phyloP scores from a whole-genome alignment of 2,113 vertebrate species.

The Indicator maculatus region DNA sequence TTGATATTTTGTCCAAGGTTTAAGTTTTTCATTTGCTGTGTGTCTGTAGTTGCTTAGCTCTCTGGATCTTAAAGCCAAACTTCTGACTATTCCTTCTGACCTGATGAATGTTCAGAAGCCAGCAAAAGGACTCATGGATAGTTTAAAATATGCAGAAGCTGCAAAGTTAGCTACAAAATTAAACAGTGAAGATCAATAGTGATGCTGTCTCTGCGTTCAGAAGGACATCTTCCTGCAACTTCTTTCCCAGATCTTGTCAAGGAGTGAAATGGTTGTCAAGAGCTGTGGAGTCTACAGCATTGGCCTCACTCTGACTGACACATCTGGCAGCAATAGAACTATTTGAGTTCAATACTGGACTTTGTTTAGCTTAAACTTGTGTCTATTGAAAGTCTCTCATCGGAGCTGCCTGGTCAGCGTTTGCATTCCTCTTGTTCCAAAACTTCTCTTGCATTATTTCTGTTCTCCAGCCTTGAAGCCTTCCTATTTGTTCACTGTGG shows the following conservation, averaged over 20 bases:
- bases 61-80: neutral
- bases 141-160: neutral
- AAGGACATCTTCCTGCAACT: neutral
- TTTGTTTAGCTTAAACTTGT: neutral
- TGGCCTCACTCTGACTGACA: neutral
- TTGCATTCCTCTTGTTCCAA: neutral
- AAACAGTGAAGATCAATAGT: neutral
- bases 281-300: neutral
- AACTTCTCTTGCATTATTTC: neutral
- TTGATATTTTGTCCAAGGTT: neutral
- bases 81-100: neutral
- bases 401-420: neutral
- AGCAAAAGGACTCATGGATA: neutral
- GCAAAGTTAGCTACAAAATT: neutral
- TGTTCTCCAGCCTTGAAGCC: neutral
- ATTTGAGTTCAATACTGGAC: neutral
- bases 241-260: conserved; percentile 4
- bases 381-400: neutral
- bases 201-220: neutral
- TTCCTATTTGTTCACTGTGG: neutral
- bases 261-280: neutral
- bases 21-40: neutral
- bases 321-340: neutral
- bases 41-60: neutral
- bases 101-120: neutral